A percentile compares a stretch with the other conserved stretches of the same genome.
These are phyloP conservation scores for Andrena dorsata DNA, from an alignment of 2,888 invertebrate genomes.

Conservation along the genomic window DNA sequence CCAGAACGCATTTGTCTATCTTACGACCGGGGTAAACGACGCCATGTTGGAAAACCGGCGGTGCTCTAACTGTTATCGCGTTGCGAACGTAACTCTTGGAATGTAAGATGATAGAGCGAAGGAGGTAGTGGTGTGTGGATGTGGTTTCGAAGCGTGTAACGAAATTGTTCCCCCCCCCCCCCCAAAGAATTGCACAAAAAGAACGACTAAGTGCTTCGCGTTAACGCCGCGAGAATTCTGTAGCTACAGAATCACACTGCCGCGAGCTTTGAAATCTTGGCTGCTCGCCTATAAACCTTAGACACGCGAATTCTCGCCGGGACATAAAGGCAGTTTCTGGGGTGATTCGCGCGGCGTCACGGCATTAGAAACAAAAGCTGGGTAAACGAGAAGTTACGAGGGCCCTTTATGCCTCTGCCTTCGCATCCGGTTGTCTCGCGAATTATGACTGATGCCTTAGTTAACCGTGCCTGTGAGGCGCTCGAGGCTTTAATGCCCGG, in stretches of 20 bases:
- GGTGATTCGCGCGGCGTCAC: slow-evolving; percentile 65
- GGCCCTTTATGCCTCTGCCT: slow-evolving; percentile 77
- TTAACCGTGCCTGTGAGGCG: slow-evolving; percentile 68
- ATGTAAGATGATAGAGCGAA: neutral
- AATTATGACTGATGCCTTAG: slow-evolving; percentile 84
- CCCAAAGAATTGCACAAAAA: too few species aligned
- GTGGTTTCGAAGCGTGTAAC: too few species aligned
- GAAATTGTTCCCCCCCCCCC: too few species aligned
- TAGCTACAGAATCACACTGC: neutral
- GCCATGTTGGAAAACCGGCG: slow-evolving; percentile 47
- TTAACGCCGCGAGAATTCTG: too few species aligned
- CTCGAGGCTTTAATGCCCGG: slow-evolving; percentile 65
- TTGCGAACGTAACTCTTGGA: neutral
- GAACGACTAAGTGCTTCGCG: too few species aligned
- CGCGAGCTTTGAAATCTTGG: slow-evolving; percentile 30
- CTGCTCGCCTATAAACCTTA: slow-evolving; percentile 76
- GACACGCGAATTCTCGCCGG: slow-evolving; percentile 76
- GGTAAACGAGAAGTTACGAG: slow-evolving; percentile 80
- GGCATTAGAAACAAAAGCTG: slow-evolving; percentile 78
- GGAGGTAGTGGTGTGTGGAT: neutral
- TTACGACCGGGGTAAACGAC: slow-evolving; percentile 72
- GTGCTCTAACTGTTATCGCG: slow-evolving; percentile 1
- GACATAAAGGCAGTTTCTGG: slow-evolving; percentile 71
- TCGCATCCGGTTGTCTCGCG: slow-evolving; percentile 81
- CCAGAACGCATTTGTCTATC: slow-evolving; percentile 85